Base-by-base conservation (phyloP, 1,140 invertebrate genomes). In the Drosophila kanapiae region DNA sequence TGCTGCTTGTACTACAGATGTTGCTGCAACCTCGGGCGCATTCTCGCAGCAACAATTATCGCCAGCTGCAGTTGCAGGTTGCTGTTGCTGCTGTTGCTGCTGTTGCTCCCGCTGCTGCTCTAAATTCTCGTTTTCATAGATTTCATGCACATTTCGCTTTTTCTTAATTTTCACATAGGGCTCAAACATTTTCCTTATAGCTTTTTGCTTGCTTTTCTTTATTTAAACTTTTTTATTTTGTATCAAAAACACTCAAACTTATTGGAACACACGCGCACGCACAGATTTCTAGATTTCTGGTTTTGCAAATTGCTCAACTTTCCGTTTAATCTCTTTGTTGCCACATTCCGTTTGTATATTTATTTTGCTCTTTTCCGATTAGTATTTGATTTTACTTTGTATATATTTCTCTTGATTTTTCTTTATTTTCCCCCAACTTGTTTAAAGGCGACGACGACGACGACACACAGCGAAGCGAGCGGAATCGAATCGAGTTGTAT, bases 111-210 rank as follows among this genome's bases (percentile, higher is more conserved):
- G 76, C 61, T 78, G 71, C 40, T 85, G 77, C 63, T 91, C 80
- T 71, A 91, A 82, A 88, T 91, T 86, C 58, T 87, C 80, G 69
- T 85, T 90, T 62, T 81, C 82, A 82, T 91, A 91, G 54, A 91
- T 91, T 91, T 92, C 82, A 65, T 91, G 72, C 63, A 87, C 62
- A 78, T 84, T 91, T 70, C 84, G 87, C 91, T 92, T 92, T 92
- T 92, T 92, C 80, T 92, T 92, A 11, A 90, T 92, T 92, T 92
- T 92, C 82, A 92, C 91, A 92, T 90, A 92, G 48, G 91, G 91
- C 90, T 92, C 91, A 83, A 92, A 92, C 91, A 92, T 92, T 92
- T 92, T 92, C 75, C 56, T 78, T 59, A 2, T 47, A 60, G 53
- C 53, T 78, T 75, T 64, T 75, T 40, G 62, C 59, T 63, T 62